Evolutionary conservation across 2,113 vertebrate species (phyloP).

Genomic region (Bujurquina vittata): DNA sequence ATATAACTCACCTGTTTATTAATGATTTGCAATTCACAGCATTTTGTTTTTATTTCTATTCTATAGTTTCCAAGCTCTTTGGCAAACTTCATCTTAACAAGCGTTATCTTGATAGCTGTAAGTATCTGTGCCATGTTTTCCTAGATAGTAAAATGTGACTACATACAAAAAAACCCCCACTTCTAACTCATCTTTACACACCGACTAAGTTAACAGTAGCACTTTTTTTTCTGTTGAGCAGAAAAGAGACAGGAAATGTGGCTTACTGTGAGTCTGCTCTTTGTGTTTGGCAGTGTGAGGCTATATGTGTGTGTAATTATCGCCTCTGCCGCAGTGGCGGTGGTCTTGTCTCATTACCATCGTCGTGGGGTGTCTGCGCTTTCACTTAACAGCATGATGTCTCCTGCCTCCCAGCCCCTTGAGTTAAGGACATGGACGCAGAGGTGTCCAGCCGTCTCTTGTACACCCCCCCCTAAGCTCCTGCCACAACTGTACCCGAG

Average conservation of each 20-base stretch:
- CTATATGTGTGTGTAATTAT: constrained; percentile 61
- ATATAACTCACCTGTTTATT: background rate
- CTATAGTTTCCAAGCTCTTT: background rate
- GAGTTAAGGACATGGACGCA: constrained; percentile 46
- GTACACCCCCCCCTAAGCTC: constrained; percentile 16
- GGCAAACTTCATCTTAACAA: background rate
- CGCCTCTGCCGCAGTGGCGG: constrained; percentile 37
- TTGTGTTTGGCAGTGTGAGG: constrained; percentile 16
- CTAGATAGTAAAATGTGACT: background rate
- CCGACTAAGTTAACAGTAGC: background rate
- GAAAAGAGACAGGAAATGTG: constrained; percentile 19
- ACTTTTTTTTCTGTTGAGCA: background rate
- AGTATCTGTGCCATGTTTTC: background rate
- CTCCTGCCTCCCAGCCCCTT: constrained; percentile 40
- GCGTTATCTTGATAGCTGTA: background rate
- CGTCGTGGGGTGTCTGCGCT: constrained; percentile 45
- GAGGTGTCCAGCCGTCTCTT: constrained; percentile 46
- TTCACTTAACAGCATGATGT: constrained; percentile 45
- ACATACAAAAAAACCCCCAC: background rate
- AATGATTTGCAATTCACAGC: background rate
- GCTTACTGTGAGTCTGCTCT: background rate
- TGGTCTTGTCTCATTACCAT: constrained; percentile 70
- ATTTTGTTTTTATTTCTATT: background rate
- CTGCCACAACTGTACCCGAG: constrained; percentile 36
- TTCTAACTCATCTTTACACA: constrained; percentile 14